These are phyloP conservation scores for Deroplatys truncata DNA, from an alignment of 2,888 invertebrate species.

Conservation along the genomic window DNA sequence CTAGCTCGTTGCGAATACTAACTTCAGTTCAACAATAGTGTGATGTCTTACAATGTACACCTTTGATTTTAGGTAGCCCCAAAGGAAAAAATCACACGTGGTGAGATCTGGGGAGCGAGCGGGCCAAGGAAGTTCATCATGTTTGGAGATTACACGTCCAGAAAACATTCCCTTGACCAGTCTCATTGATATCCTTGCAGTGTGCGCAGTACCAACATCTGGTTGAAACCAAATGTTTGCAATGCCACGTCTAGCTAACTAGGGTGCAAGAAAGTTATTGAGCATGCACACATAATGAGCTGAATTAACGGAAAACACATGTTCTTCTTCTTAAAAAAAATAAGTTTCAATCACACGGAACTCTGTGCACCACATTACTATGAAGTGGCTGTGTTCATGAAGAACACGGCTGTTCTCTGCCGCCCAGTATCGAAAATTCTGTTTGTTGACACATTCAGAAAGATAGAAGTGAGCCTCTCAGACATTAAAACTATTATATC, in stretches of 20 bases:
- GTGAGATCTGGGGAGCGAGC: not conserved
- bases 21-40: not conserved
- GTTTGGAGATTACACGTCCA: not conserved
- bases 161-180: slow-evolving; percentile 2
- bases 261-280: not conserved
- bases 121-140: not conserved
- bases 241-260: not conserved
- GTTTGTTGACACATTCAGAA: slow-evolving; percentile 18
- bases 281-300: not conserved
- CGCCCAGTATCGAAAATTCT: slow-evolving; percentile 21
- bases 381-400: slow-evolving; percentile 12
- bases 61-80: slow-evolving; percentile 2
- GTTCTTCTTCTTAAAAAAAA: slow-evolving; percentile 23
- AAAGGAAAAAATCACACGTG: not conserved
- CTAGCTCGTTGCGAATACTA: not conserved
- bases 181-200: not conserved
- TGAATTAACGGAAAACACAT: not conserved
- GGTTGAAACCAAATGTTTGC: slow-evolving; percentile 5
- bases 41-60: not conserved
- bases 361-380: slow-evolving; percentile 4
- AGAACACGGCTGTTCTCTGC: not conserved
- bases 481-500: not conserved
- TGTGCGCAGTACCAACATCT: slow-evolving; percentile 3
- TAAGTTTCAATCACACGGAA: slow-evolving; percentile 22
- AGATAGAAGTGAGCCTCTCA: not conserved